Evolutionary conservation across 1,140 invertebrate genomes (phyloP).

Genomic region (Dufourea novaeangliae): DNA sequence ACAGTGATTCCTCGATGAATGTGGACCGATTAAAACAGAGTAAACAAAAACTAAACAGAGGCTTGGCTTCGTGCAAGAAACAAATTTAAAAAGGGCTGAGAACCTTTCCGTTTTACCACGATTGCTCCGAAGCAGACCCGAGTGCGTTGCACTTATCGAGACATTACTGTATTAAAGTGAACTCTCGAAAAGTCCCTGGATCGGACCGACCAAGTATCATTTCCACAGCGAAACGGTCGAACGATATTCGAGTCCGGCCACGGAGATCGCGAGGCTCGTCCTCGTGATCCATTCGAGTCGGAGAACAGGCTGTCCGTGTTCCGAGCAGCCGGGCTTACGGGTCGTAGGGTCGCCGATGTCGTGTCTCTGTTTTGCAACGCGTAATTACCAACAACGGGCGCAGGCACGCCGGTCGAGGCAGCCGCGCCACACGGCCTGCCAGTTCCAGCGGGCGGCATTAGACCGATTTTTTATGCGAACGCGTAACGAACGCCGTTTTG

Average conservation of each 20-base stretch:
- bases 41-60: too few relatives aligned
- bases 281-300: slow-evolving; percentile 24
- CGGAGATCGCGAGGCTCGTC: slow-evolving; percentile 1
- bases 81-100: too few relatives aligned
- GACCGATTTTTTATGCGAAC: slow-evolving; percentile 61
- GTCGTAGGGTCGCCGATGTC: slow-evolving; percentile 68
- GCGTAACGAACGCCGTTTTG: slow-evolving; percentile 71
- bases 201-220: too few relatives aligned
- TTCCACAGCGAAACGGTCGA: too few relatives aligned
- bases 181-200: too few relatives aligned
- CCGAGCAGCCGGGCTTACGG: slow-evolving; percentile 30
- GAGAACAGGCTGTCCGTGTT: slow-evolving; percentile 2
- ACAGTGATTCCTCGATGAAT: too few relatives aligned
- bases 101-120: too few relatives aligned
- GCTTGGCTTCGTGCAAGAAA: too few relatives aligned
- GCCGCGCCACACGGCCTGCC: neutral
- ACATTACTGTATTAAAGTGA: too few relatives aligned
- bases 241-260: neutral
- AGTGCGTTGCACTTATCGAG: too few relatives aligned
- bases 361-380: slow-evolving; percentile 76
- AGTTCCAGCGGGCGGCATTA: slow-evolving; percentile 60
- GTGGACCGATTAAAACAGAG: too few relatives aligned
- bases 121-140: too few relatives aligned
- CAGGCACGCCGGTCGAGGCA: slow-evolving; percentile 47
- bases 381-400: slow-evolving; percentile 73